Conservation (phyloP, 2,797 vertebrate species). For the Picus viridis region DNA sequence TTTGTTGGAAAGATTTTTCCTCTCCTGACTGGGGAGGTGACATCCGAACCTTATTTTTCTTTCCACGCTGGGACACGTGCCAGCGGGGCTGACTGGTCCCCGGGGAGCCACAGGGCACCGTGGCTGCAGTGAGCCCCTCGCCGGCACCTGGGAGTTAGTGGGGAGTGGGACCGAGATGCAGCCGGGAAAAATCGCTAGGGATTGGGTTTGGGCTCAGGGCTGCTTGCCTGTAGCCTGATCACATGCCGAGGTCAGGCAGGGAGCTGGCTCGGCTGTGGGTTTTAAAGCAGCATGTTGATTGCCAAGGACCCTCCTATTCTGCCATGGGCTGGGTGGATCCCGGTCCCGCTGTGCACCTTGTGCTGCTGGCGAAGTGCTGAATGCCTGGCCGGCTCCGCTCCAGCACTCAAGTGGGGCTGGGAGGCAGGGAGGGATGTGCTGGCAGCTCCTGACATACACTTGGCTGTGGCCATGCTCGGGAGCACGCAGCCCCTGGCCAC, state of each 20-base stretch:
- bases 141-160: neutral
- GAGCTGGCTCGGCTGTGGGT: slow-evolving; percentile 7
- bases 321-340: slow-evolving; percentile 29
- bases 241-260: neutral
- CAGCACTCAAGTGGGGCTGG: neutral
- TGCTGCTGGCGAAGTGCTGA: neutral
- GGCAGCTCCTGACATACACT: neutral
- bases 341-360: neutral
- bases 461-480: rapidly evolving
- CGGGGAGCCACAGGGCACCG: rapidly evolving
- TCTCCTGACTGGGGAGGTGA: slow-evolving; percentile 48
- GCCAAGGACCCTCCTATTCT: slow-evolving; percentile 58
- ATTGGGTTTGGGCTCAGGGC: neutral
- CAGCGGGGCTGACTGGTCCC: neutral
- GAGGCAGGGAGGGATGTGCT: neutral
- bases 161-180: rapidly evolving
- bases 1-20: slow-evolving; percentile 70
- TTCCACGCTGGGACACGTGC: neutral
- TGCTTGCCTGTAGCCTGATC: slow-evolving; percentile 1
- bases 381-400: neutral
- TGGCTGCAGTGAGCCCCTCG: rapidly evolving
- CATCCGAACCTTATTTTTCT: slow-evolving; percentile 65
- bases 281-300: neutral
- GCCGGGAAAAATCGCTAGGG: neutral
- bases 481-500: neutral